Conservation (phyloP, 2,113 vertebrate genomes). For the Thunnus maccoyii region DNA sequence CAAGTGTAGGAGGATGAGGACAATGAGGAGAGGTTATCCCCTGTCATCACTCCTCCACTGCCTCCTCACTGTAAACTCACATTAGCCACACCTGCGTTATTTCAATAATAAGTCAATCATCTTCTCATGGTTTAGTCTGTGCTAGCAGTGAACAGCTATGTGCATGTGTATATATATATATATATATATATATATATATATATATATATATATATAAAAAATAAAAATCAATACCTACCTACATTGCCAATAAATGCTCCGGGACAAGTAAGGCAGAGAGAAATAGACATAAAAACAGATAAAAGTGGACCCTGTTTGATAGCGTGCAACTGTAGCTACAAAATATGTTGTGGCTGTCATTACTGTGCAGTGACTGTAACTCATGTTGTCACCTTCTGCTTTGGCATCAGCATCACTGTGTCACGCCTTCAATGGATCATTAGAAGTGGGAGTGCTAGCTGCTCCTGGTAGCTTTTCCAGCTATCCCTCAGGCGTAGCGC, state of each 20-base stretch:
- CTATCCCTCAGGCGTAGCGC: background rate
- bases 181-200: no score
- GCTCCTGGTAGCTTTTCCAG: background rate
- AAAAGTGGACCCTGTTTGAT: background rate
- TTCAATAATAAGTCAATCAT: conserved; percentile 57
- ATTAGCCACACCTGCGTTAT: conserved; percentile 37
- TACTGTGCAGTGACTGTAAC: background rate
- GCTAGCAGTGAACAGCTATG: conserved; percentile 13
- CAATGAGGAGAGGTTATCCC: background rate
- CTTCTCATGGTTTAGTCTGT: conserved; percentile 30
- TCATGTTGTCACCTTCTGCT: conserved; percentile 3
- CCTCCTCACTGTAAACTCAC: conserved; percentile 10
- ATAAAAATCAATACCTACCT: conserved; percentile 29
- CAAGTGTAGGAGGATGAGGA: background rate
- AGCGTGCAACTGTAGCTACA: background rate
- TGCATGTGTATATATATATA: background rate
- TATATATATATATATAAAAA: background rate
- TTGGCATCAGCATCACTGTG: background rate
- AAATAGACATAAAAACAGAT: conserved; percentile 11
- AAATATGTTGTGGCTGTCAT: background rate
- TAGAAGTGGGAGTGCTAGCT: conserved; percentile 2
- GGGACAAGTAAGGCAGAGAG: background rate
- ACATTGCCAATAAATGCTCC: background rate
- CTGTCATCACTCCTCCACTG: conserved; percentile 28
- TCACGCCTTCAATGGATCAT: background rate